Conservation (phyloP, 1,140 invertebrate species). For the Drosophila ironensis region DNA sequence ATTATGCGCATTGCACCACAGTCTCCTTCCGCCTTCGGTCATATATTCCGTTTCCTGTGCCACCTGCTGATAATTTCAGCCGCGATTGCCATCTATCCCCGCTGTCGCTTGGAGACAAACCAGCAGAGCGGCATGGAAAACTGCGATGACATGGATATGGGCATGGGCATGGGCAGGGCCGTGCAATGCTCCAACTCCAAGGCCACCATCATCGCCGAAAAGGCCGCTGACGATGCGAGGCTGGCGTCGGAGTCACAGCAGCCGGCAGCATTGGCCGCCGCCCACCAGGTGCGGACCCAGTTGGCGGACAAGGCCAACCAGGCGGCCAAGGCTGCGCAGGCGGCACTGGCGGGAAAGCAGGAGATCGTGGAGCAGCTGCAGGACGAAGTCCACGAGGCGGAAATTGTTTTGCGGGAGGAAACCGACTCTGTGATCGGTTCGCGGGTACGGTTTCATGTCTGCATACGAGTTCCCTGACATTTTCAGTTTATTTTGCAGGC, state of each 20-base stretch:
- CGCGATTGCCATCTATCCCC: background rate
- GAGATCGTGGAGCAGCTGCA: conserved; percentile 84
- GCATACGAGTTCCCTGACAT: no score
- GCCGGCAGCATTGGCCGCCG: conserved; percentile 85
- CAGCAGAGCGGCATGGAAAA: background rate
- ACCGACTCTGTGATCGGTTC: conserved; percentile 83
- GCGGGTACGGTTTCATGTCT: conserved; percentile 2
- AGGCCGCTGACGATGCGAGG: conserved; percentile 86
- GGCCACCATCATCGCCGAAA: conserved; percentile 85
- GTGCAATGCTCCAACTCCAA: conserved; percentile 35
- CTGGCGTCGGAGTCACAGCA: conserved; percentile 86
- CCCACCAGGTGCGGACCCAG: conserved; percentile 86
- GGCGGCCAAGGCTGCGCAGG: conserved; percentile 86
- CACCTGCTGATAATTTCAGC: conserved; percentile 19
- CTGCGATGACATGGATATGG: no score
- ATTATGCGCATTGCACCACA: conserved; percentile 58
- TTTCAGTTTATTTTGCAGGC: conserved; percentile 4
- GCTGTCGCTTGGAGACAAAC: background rate
- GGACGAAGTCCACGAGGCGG: conserved; percentile 85
- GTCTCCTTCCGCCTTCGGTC: conserved; percentile 7
- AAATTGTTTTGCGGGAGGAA: conserved; percentile 85
- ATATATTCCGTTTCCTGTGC: conserved; percentile 25
- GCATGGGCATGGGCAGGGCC: background rate
- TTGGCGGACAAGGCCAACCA: conserved; percentile 85
- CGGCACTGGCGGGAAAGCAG: conserved; percentile 85